phyloP scores from a whole-genome alignment of 2,888 invertebrate genomes.

The Sinotaia quadrata region DNA sequence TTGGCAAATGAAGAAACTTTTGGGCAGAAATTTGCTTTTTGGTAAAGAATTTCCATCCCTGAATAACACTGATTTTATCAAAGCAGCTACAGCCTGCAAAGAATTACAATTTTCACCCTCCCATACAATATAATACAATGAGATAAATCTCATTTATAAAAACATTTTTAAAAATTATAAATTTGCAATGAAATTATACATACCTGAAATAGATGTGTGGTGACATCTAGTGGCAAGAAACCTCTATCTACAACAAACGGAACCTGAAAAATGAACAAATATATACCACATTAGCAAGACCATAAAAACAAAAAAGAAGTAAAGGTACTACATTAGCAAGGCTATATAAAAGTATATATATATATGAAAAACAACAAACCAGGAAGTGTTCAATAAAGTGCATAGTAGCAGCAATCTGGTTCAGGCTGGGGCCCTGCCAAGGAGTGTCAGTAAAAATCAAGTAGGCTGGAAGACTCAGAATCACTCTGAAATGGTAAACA shows the following conservation, averaged over 20 bases:
- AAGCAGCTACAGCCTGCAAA: too few species aligned
- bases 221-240: slow-evolving; percentile 15
- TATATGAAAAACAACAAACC: not conserved
- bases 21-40: too few species aligned
- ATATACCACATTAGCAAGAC: not conserved
- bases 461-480: slow-evolving; percentile 13
- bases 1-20: too few species aligned
- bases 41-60: too few species aligned
- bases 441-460: slow-evolving; percentile 5
- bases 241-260: not conserved
- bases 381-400: slow-evolving; percentile 9
- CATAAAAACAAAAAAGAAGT: not conserved
- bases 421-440: too few species aligned
- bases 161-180: not conserved
- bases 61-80: too few species aligned
- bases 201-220: slow-evolving; percentile 19
- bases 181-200: not conserved
- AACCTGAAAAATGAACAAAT: slow-evolving; percentile 1
- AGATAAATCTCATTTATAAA: too few species aligned
- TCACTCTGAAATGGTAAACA: slow-evolving; percentile 11
- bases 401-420: not conserved
- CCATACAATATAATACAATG: too few species aligned
- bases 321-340: not conserved
- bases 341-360: not conserved
- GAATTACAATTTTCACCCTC: too few species aligned